phyloP scores from a whole-genome alignment of 2,888 invertebrate genomes.

The Drosophila leonis region DNA sequence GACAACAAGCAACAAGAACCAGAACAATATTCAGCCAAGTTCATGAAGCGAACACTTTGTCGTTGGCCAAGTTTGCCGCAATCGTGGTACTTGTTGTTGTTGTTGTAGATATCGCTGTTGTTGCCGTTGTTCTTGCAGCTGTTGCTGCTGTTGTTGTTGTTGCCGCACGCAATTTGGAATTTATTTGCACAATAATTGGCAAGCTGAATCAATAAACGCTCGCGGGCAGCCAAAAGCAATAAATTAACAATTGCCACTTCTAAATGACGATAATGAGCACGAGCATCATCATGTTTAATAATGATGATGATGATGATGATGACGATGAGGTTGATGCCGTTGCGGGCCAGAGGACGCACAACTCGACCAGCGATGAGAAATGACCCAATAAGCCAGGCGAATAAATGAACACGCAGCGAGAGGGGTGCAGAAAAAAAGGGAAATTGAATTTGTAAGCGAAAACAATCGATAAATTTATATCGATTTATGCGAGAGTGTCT shows the following conservation, averaged over 20 bases:
- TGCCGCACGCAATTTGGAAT: conserved; percentile 78
- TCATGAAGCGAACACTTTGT: conserved; percentile 57
- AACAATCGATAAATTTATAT: conserved; percentile 53
- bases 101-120: conserved; percentile 22
- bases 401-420: conserved; percentile 23
- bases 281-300: conserved; percentile 9
- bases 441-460: conserved; percentile 53
- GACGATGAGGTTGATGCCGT: conserved; percentile 6
- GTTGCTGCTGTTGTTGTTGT: conserved; percentile 27
- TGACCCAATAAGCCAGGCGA: conserved; percentile 32
- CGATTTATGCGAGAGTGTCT: conserved; percentile 37
- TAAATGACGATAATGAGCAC: conserved; percentile 32
- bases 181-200: conserved; percentile 81
- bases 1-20: conserved; percentile 26
- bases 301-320: conserved; percentile 6
- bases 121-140: conserved; percentile 17
- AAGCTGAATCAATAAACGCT: conserved; percentile 79
- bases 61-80: conserved; percentile 48
- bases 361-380: conserved; percentile 40
- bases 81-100: conserved; percentile 1
- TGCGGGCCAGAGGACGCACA: background rate
- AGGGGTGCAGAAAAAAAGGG: conserved; percentile 34
- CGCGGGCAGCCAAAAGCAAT: conserved; percentile 68
- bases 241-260: conserved; percentile 77
- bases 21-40: conserved; percentile 49